Percentiles rank a stretch among this genome's conserved stretches.
phyloP scores from a whole-genome alignment of 2,797 vertebrate species.

The Merluccius polli region DNA sequence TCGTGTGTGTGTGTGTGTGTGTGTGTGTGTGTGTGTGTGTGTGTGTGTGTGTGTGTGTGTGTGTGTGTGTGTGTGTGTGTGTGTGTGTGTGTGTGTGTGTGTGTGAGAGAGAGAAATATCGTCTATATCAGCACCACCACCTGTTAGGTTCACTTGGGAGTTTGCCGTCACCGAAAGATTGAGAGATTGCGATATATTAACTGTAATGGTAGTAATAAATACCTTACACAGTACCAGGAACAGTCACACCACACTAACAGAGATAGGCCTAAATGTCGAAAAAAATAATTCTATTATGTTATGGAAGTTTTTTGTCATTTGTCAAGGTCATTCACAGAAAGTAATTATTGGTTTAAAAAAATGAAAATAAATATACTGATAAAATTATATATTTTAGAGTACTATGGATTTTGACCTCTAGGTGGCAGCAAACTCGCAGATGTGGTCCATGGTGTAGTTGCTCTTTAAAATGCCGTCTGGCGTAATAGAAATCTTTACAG shows the following conservation, averaged over 20 bases:
- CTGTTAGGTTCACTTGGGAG: not conserved
- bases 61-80: no score
- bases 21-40: no score
- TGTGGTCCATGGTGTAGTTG: not conserved
- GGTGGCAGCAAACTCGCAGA: constrained; percentile 3
- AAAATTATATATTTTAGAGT: not conserved
- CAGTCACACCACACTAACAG: not conserved
- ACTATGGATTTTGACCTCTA: not conserved
- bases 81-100: no score
- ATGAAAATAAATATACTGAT: no score
- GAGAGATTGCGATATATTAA: not conserved
- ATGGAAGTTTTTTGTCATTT: not conserved
- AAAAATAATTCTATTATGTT: no score
- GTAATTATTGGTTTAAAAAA: not conserved
- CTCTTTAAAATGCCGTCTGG: constrained; percentile 3
- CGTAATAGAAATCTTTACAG: not conserved
- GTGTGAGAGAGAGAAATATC: no score
- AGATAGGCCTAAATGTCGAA: not conserved
- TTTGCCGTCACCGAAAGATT: not conserved
- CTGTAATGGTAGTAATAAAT: not conserved
- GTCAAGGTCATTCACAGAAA: not conserved
- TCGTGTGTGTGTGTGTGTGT: no score
- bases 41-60: no score
- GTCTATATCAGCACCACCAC: not conserved
- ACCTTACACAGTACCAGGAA: not conserved